Conservation (phyloP, 1,140 invertebrate species). For the Proales similis region DNA sequence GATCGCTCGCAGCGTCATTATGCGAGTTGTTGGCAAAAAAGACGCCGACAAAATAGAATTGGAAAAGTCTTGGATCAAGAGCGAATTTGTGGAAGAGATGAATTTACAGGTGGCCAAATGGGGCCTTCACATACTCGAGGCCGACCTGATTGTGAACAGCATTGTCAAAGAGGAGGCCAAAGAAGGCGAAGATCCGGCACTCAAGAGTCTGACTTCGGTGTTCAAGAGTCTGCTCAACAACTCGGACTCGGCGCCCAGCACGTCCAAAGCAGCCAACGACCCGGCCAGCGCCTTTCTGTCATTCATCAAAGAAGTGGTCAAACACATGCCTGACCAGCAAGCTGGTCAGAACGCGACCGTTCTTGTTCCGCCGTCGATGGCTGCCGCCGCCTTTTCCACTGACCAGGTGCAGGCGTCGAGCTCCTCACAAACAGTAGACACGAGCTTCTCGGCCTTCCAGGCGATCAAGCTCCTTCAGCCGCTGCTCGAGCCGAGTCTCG, state of each 20-base stretch:
- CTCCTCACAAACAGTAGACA: too few species aligned
- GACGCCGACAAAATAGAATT: slow-evolving; percentile 19
- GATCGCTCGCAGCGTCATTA: not conserved
- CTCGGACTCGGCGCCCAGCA: not conserved
- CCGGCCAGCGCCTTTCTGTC: not conserved
- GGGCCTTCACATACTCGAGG: slow-evolving; percentile 11
- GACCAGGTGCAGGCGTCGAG: not conserved
- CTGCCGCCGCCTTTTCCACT: not conserved
- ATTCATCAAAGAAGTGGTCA: slow-evolving; percentile 20
- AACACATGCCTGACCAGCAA: not conserved
- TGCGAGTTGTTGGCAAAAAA: slow-evolving; percentile 9
- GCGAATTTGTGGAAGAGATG: slow-evolving; percentile 1
- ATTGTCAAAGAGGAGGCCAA: slow-evolving; percentile 10
- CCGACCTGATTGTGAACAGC: slow-evolving; percentile 17
- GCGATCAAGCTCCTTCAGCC: slow-evolving; percentile 16
- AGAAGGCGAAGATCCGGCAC: slow-evolving; percentile 32
- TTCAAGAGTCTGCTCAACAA: slow-evolving; percentile 22
- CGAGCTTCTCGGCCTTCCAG: not conserved
- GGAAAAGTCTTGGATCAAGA: not conserved
- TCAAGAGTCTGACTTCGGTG: slow-evolving; percentile 3
- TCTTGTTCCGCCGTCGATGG: too few species aligned
- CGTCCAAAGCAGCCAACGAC: not conserved
- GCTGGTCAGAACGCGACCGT: not conserved
- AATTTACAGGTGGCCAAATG: slow-evolving; percentile 26
- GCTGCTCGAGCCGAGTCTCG: not conserved